Conservation (phyloP, 2,888 invertebrate species). For the Brachylomia viminalis region DNA sequence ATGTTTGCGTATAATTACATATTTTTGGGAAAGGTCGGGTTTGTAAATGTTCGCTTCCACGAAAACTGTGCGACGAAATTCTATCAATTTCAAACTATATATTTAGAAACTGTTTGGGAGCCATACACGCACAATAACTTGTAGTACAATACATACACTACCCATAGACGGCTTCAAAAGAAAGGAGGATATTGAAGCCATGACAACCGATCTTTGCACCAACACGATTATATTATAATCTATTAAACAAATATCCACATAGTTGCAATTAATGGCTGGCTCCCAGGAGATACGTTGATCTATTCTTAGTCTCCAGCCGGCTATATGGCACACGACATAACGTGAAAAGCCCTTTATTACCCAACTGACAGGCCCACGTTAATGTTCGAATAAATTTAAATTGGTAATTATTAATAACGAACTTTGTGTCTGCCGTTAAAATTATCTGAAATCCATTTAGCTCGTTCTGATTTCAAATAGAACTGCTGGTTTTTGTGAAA, state of each 20-base stretch:
- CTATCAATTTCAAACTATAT: conserved; percentile 11
- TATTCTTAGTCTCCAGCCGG: conserved; percentile 28
- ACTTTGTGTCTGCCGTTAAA: conserved; percentile 64
- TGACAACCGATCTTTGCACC: not conserved
- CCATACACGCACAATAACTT: not conserved
- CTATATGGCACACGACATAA: conserved; percentile 22
- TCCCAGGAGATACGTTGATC: not conserved
- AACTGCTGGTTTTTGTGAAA: conserved; percentile 51
- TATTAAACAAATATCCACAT: not conserved
- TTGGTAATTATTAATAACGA: conserved; percentile 69
- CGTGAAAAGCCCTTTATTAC: conserved; percentile 38
- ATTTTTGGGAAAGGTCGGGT: not conserved
- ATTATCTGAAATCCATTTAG: conserved; percentile 67
- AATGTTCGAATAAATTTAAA: conserved; percentile 65
- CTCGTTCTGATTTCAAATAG: conserved; percentile 62
- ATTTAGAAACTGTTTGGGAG: not conserved
- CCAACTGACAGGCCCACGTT: conserved; percentile 53
- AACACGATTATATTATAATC: no score
- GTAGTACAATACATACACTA: not conserved
- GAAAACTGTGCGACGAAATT: not conserved
- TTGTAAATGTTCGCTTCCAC: conserved; percentile 18
- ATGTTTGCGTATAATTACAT: conserved; percentile 42
- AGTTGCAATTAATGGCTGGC: no score
- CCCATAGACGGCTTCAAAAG: not conserved
- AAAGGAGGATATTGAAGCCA: not conserved